Percentiles rank a stretch among this genome's conserved stretches.
phyloP scores from a whole-genome alignment of 2,888 invertebrate genomes.

The Platycheirus albimanus region DNA sequence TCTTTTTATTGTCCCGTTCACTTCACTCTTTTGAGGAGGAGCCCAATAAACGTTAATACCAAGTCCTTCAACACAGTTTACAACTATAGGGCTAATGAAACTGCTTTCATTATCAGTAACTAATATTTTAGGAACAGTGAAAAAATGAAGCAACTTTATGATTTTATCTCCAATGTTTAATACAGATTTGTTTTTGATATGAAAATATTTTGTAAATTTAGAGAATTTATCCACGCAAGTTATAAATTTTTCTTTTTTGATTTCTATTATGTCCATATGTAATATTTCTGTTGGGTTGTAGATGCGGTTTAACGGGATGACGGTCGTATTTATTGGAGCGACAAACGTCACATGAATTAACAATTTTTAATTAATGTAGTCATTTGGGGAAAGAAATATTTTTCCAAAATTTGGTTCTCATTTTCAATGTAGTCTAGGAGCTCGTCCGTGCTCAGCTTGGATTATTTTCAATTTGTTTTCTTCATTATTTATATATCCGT shows the following conservation, averaged over 20 bases:
- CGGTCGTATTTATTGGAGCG: too few relatives aligned
- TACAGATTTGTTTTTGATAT: background rate
- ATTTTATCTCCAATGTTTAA: background rate
- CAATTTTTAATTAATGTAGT: too few relatives aligned
- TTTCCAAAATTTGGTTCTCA: too few relatives aligned
- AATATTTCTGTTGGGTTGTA: background rate
- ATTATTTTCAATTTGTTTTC: slow-evolving; percentile 37
- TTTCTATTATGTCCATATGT: background rate
- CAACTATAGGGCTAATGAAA: slow-evolving; percentile 27
- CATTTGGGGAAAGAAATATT: too few relatives aligned
- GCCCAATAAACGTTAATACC: slow-evolving; percentile 57
- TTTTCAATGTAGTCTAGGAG: background rate
- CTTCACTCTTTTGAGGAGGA: slow-evolving; percentile 4
- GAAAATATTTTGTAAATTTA: slow-evolving; percentile 3
- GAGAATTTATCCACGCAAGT: slow-evolving; percentile 4
- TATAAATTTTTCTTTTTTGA: background rate
- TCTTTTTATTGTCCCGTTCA: too few relatives aligned
- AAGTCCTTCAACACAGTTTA: slow-evolving; percentile 64
- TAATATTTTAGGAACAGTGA: background rate
- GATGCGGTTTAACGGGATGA: too few relatives aligned
- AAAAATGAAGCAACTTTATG: background rate
- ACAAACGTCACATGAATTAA: too few relatives aligned
- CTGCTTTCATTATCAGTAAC: slow-evolving; percentile 1
- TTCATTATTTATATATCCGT: slow-evolving; percentile 38
- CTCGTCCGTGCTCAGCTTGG: slow-evolving; percentile 16